These are phyloP conservation scores for Chrysolina oricalcia DNA, from an alignment of 2,888 invertebrate species.

Conservation along the genomic window DNA sequence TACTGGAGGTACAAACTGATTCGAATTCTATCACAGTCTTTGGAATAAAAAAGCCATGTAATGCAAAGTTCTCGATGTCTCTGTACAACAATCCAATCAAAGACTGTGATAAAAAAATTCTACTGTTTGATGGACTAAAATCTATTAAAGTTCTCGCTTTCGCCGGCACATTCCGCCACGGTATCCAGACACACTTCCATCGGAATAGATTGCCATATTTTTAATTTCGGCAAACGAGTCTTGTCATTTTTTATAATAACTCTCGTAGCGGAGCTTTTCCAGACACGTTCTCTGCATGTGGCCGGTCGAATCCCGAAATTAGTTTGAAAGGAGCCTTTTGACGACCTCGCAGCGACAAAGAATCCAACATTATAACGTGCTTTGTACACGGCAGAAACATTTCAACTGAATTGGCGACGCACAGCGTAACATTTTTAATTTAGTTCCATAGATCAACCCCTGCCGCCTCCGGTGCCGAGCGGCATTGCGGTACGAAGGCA, in stretches of 20 bases:
- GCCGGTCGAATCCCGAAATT: slow-evolving; percentile 3
- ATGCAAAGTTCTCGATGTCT: too few species aligned
- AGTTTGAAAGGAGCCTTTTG: slow-evolving; percentile 30
- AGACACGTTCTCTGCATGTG: slow-evolving; percentile 16
- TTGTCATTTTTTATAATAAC: background rate
- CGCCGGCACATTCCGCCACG: background rate
- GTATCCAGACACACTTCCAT: background rate
- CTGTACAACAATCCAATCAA: too few species aligned
- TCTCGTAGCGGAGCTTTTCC: slow-evolving; percentile 10
- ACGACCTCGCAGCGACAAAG: slow-evolving; percentile 8
- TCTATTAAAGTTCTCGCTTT: background rate
- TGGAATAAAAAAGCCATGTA: too few species aligned
- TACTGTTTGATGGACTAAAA: too few species aligned
- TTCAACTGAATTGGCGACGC: slow-evolving; percentile 38
- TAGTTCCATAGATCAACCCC: slow-evolving; percentile 22
- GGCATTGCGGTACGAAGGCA: background rate
- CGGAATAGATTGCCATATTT: background rate
- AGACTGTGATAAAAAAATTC: too few species aligned
- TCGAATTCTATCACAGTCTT: too few species aligned
- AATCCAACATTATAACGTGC: slow-evolving; percentile 17
- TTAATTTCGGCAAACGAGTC: background rate
- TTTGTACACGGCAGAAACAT: slow-evolving; percentile 29
- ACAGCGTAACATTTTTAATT: slow-evolving; percentile 40
- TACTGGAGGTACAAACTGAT: too few species aligned
- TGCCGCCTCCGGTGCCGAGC: background rate